These are phyloP conservation scores for Hypsopygia costalis DNA, from an alignment of 2,888 invertebrate species.

Conservation along the genomic window DNA sequence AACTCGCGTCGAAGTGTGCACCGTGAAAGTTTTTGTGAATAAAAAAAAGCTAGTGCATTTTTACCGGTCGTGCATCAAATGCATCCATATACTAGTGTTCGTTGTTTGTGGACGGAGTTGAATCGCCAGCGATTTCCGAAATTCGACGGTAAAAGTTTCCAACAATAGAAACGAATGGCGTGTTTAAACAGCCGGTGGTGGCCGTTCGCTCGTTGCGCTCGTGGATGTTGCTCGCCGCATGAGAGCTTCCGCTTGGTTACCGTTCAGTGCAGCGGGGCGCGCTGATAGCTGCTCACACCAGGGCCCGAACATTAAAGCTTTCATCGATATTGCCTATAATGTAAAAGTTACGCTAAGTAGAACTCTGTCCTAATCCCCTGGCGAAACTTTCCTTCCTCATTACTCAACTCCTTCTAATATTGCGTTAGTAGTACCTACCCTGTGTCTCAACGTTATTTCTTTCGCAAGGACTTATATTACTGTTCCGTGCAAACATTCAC, in stretches of 20 bases:
- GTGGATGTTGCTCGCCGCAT: conserved; percentile 45
- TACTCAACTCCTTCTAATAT: conserved; percentile 38
- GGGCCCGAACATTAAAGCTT: conserved; percentile 48
- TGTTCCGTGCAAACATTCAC: neutral
- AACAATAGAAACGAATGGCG: conserved; percentile 54
- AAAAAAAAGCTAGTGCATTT: conserved; percentile 54
- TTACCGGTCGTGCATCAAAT: conserved; percentile 38
- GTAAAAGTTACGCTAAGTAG: conserved; percentile 60
- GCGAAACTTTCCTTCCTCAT: conserved; percentile 47
- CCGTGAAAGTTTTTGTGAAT: conserved; percentile 76
- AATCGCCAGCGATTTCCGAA: conserved; percentile 64
- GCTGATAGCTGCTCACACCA: conserved; percentile 34
- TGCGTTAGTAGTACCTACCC: conserved; percentile 28
- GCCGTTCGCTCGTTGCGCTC: conserved; percentile 39
- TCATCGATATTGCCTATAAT: conserved; percentile 54
- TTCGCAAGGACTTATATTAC: conserved; percentile 5
- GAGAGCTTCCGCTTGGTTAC: conserved; percentile 58
- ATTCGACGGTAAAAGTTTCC: conserved; percentile 65
- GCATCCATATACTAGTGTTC: conserved; percentile 37
- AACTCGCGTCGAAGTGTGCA: conserved; percentile 65
- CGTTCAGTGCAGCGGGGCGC: conserved; percentile 36
- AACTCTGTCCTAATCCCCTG: conserved; percentile 53
- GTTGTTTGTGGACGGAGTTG: conserved; percentile 51
- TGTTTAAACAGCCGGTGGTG: conserved; percentile 39
- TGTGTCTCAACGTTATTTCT: conserved; percentile 21